Conservation (phyloP, 2,888 invertebrate genomes). For the Drosophila bunnanda region DNA sequence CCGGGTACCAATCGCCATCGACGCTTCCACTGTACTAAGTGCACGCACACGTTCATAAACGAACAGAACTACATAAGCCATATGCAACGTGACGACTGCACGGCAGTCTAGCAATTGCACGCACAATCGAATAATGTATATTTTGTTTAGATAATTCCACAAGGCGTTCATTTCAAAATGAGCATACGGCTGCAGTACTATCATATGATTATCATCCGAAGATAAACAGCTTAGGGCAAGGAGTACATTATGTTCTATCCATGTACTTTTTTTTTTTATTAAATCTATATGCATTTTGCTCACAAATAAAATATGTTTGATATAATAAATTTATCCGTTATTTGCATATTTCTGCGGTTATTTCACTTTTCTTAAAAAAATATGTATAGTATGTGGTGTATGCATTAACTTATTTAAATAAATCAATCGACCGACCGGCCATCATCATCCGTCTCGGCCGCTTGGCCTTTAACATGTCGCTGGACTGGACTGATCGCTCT, state of each 20-base stretch:
- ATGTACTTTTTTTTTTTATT: constrained; percentile 63
- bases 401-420: constrained; percentile 62
- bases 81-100: constrained; percentile 63
- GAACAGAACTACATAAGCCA: constrained; percentile 68
- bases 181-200: background rate
- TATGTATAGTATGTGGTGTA: constrained; percentile 67
- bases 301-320: constrained; percentile 79
- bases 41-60: constrained; percentile 73
- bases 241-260: constrained; percentile 32
- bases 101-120: constrained; percentile 45
- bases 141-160: constrained; percentile 8
- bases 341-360: constrained; percentile 69
- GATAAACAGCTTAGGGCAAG: background rate
- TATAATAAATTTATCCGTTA: constrained; percentile 73
- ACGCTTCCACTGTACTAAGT: constrained; percentile 68
- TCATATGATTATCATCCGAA: background rate
- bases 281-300: constrained; percentile 79
- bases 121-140: background rate
- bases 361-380: constrained; percentile 75
- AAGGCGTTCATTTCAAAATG: background rate
- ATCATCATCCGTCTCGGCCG: constrained; percentile 15
- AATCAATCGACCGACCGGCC: constrained; percentile 28
- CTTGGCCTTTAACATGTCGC: constrained; percentile 5
- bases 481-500: constrained; percentile 31
- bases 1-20: constrained; percentile 73